Percentiles rank a stretch among this genome's conserved stretches.
Conservation (phyloP, 2,113 vertebrate species). For the Gambusia affinis region DNA sequence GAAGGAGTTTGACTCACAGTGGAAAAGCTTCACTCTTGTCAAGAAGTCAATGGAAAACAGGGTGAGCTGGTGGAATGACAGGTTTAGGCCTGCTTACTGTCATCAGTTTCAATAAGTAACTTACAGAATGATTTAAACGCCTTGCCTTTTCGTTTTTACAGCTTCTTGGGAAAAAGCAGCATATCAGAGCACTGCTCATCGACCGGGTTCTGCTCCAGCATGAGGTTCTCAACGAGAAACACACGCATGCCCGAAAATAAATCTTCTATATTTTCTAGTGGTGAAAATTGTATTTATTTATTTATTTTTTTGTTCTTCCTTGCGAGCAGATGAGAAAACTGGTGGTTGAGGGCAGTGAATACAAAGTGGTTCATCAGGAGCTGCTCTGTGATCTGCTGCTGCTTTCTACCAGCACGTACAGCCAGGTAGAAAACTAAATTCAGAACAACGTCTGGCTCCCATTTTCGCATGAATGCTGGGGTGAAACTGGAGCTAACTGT, state of each 20-base stretch:
- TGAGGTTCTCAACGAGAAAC: constrained; percentile 81
- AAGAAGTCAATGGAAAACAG: constrained; percentile 99
- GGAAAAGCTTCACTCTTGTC: constrained; percentile 98
- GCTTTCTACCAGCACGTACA: constrained; percentile 95
- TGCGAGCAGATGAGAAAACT: constrained; percentile 88
- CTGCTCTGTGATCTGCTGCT: constrained; percentile 92
- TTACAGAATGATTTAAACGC: constrained; percentile 3
- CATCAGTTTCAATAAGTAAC: constrained; percentile 21
- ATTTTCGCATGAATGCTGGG: constrained; percentile 18
- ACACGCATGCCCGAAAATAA: not conserved
- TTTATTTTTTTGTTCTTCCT: not conserved
- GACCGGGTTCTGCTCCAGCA: constrained; percentile 96
- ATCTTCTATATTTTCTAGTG: not conserved
- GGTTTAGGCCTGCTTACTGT: constrained; percentile 16
- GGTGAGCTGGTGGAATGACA: constrained; percentile 77
- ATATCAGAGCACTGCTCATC: constrained; percentile 93
- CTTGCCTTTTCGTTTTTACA: constrained; percentile 54
- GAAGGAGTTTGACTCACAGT: constrained; percentile 95
- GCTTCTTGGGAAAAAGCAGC: constrained; percentile 94
- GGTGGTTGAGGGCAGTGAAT: constrained; percentile 93
- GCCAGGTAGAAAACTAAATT: constrained; percentile 80
- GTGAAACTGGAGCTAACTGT: constrained; percentile 11
- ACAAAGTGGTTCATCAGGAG: constrained; percentile 91
- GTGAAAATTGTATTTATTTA: no score
- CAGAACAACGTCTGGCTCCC: constrained; percentile 21